Conservation (phyloP, 2,113 vertebrate species). For the Parotia lawesii region DNA sequence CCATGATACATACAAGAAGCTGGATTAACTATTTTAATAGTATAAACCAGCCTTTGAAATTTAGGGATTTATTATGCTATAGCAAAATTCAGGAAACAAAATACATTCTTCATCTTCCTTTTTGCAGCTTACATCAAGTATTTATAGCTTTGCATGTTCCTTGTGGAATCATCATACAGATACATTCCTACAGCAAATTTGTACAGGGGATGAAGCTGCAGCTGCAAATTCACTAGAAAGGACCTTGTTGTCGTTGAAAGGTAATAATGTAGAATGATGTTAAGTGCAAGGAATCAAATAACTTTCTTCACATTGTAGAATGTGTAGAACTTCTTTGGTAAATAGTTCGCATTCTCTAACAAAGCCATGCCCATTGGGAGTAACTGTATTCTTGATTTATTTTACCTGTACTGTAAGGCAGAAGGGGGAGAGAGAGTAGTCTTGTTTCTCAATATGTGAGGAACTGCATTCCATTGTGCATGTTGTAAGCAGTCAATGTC, state of each 20-base stretch:
- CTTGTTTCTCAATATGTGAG: neutral
- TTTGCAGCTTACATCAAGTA: constrained; percentile 89
- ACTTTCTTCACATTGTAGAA: neutral
- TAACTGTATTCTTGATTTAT: neutral
- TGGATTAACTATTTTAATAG: neutral
- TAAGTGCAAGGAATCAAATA: neutral
- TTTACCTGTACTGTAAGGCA: neutral
- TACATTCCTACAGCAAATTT: constrained; percentile 90
- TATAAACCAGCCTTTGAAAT: neutral
- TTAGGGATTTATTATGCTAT: neutral
- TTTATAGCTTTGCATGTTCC: constrained; percentile 94
- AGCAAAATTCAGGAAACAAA: neutral
- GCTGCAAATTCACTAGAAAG: constrained; percentile 88
- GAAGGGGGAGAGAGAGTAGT: neutral
- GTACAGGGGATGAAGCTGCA: constrained; percentile 76
- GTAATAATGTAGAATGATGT: constrained; percentile 60
- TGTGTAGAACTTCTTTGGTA: neutral
- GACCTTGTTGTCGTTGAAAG: constrained; percentile 93
- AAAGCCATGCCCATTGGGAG: neutral
- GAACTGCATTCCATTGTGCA: neutral
- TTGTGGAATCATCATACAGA: constrained; percentile 97
- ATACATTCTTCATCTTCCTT: constrained; percentile 33
- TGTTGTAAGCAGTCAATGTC: neutral
- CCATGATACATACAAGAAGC: neutral
- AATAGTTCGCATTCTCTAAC: neutral